Percentiles rank a stretch among this genome's conserved stretches.
Conservation (phyloP, 2,888 invertebrate species). For the Mesorhabditis sp. region DNA sequence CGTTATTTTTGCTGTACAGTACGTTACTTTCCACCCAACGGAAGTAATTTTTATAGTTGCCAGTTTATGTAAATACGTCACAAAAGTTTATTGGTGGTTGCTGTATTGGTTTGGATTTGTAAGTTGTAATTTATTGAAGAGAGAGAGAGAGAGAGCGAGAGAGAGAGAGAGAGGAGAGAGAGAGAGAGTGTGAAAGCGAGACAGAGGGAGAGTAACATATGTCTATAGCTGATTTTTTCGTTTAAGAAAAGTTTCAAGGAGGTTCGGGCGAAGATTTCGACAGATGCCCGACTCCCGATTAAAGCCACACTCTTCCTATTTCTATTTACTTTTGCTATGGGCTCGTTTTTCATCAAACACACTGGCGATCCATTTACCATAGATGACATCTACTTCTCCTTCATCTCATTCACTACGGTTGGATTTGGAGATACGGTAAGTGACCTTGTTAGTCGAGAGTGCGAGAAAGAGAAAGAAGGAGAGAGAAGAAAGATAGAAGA, state of each 20-base stretch:
- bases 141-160: too few relatives aligned
- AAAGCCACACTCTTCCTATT: slow-evolving; percentile 25
- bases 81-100: slow-evolving; percentile 15
- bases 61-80: slow-evolving; percentile 23
- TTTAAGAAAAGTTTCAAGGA: neutral
- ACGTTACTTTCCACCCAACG: neutral
- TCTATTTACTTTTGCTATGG: slow-evolving; percentile 21
- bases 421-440: slow-evolving; percentile 34
- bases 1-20: slow-evolving; percentile 21
- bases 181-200: neutral
- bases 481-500: too few relatives aligned
- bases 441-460: neutral
- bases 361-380: slow-evolving; percentile 21
- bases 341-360: slow-evolving; percentile 25
- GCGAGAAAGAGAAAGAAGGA: too few relatives aligned
- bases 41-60: slow-evolving; percentile 15
- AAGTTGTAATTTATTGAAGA: neutral
- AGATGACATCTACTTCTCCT: slow-evolving; percentile 34
- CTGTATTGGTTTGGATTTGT: slow-evolving; percentile 6
- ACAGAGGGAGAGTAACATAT: slow-evolving; percentile 13
- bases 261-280: slow-evolving; percentile 18
- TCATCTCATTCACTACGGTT: slow-evolving; percentile 42
- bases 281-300: slow-evolving; percentile 28
- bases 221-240: neutral
- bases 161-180: too few relatives aligned